Base-by-base conservation (phyloP, 2,888 invertebrate species). In the Willowsia nigromaculata region DNA sequence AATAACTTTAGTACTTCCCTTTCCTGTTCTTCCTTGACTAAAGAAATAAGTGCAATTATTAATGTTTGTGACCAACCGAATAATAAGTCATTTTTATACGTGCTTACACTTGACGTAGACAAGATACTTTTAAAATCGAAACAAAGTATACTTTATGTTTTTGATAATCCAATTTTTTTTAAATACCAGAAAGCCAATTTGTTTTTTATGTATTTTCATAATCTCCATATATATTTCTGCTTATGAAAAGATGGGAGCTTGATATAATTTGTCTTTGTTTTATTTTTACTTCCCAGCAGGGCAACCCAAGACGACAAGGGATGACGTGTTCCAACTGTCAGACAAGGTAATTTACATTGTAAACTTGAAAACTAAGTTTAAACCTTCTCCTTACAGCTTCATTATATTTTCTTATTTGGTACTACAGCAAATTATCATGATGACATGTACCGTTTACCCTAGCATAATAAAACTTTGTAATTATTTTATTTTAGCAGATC, bases 311-410 rank as follows among this genome's bases (percentile, higher is more conserved):
- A 85, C 93, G 95, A 37, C 94, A 94, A 59, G 95, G 95, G 11
- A 93, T 95, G 89, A 93, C 94, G 30, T 95, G 95, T 92, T 95
- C 95, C 83, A 95, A 95, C 93, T 95, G 95, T 93, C 71, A 89
- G 40, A 89, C 86, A 1, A 85, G 85, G 85, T 85, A 85, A 53
- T 40, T 13, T 25, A 43, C 47, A 22, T 43, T 71, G 5, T 9
- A 68, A 30, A 59, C 27, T 15, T 3, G 25, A 62, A 62, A 15
- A 27, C 2, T 15, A 7, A 1, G 62, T 18, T 27, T 71, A 33
- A n/a, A 11, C 27, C 18, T 22, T 9, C 22, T 43, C 30, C 3
- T 74, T 11, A 25, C 27, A 25, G 13, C 18, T 59, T 5, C 59
- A 59, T 59, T 59, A 59, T 18, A 53, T 40, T 43, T 74, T 6